Percentiles rank a stretch among this genome's conserved stretches.
phyloP scores from a whole-genome alignment of 2,888 invertebrate species.

The Cetonia aurata region DNA sequence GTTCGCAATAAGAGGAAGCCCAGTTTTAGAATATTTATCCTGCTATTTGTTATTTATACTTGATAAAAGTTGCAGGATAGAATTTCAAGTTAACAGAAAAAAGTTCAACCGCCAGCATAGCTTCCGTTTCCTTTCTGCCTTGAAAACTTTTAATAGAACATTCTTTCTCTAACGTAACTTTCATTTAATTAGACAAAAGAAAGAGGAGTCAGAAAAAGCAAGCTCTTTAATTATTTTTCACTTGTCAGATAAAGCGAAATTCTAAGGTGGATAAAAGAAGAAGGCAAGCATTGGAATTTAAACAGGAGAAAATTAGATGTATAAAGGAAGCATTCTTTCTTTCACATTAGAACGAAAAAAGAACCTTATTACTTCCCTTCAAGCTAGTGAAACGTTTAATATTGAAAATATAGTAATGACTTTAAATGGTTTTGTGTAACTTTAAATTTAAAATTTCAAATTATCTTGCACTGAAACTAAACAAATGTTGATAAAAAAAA shows the following conservation, averaged over 20 bases:
- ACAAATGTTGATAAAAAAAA: no score
- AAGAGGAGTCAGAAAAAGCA: conserved; percentile 34
- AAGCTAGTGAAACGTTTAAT: no score
- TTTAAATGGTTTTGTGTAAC: no score
- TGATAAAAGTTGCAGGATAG: not conserved
- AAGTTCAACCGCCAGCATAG: conserved; percentile 1
- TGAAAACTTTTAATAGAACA: conserved; percentile 43
- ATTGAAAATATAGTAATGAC: no score
- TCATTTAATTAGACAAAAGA: conserved; percentile 46
- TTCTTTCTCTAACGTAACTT: conserved; percentile 44
- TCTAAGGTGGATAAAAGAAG: conserved; percentile 23
- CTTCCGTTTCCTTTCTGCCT: conserved; percentile 7
- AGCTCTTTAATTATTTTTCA: conserved; percentile 48
- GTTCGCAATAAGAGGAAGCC: not conserved
- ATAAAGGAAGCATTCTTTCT: conserved; percentile 24
- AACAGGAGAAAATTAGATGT: conserved; percentile 40
- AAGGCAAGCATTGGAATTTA: conserved; percentile 33
- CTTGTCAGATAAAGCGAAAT: conserved; percentile 46
- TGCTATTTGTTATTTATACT: not conserved
- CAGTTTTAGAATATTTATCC: not conserved
- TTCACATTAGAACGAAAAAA: not conserved
- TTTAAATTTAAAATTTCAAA: no score
- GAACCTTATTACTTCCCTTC: no score
- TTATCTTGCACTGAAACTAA: no score
- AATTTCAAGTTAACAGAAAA: conserved; percentile 6